Percentiles rank a stretch among this genome's conserved stretches.
Conservation (phyloP, 2,113 vertebrate species). For the Cottus gobio region DNA sequence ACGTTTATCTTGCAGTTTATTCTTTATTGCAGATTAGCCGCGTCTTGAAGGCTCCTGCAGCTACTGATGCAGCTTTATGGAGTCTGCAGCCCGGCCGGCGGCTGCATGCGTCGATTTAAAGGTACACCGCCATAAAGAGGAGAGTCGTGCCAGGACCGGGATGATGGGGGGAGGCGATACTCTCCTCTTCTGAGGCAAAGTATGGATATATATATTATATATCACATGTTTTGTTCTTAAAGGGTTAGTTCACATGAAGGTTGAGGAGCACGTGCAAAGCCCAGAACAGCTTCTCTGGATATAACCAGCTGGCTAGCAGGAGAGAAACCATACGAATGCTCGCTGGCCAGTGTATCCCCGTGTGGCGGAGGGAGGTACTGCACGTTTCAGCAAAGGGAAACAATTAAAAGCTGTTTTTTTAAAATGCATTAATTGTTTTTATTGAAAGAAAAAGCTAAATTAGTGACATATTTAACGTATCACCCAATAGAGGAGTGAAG, state of each 20-base stretch:
- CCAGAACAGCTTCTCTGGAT: neutral
- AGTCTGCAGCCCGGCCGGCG: constrained; percentile 28
- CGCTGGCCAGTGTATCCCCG: neutral
- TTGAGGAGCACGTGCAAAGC: no score
- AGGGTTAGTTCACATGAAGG: neutral
- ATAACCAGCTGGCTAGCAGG: constrained; percentile 23
- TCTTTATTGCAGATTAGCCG: constrained; percentile 24
- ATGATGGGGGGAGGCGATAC: constrained; percentile 8
- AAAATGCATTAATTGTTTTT: no score
- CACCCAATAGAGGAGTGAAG: neutral
- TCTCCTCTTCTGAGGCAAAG: constrained; percentile 26
- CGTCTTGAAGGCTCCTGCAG: neutral
- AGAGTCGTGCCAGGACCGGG: constrained; percentile 27
- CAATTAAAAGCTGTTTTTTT: neutral
- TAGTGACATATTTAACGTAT: neutral
- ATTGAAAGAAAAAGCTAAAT: neutral
- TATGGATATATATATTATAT: no score
- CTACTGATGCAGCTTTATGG: neutral
- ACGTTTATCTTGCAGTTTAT: constrained; percentile 6
- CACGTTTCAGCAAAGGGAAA: neutral
- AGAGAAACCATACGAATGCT: neutral
- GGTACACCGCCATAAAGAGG: constrained; percentile 55
- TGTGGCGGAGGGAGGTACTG: neutral
- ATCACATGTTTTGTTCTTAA: neutral
- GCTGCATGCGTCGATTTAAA: constrained; percentile 36